Evolutionary conservation across 1,140 invertebrate genomes (phyloP), one percentile per base, ranked within the genome.

Genomic region (Drosophila teissieri): DNA sequence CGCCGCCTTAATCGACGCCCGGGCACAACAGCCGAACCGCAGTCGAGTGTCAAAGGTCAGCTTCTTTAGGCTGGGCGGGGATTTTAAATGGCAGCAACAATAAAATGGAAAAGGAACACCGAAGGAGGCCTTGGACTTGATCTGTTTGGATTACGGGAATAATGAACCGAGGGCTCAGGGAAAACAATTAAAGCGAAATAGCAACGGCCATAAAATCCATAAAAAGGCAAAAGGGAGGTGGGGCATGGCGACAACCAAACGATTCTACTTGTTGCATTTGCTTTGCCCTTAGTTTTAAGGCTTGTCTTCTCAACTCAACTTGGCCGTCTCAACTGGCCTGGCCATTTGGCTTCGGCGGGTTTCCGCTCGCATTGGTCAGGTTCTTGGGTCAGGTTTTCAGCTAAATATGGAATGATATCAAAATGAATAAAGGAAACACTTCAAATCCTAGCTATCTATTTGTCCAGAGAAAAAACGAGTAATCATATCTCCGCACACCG

Each of bases 181-280:
- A 67, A 77, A 46, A 63, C 37, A 46, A 67, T 61, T 53, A 84
- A 80, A 60, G 39, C 48, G 31, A 34, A 65, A 56, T 69, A 83
- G 63, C 65, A 75, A 55, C 76, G 60, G 69, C 74, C 73, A 79
- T 88, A 79, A 86, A 88, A 68, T 56, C 80, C 73, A 68, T 75
- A 74, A 74, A 74, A 67, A 64, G 7, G 19, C 70, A 39, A 73
- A 73, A 54, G 56, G 56, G 27, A 57, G 53, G 44, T 1, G 6
- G 31, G 31, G 31, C 39, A 63, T 34, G 49, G 68, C 64, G 64
- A 56, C 57, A 77, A 76, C 72, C 57, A 57, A 65, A 80, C 67
- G 78, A 75, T 56, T 70, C 67, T 69, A 70, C 67, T 70, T 70
- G 67, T 70, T 70, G 67, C 46, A 52, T 70, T 46, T 48, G 22